phyloP scores from a whole-genome alignment of 2,888 invertebrate genomes.

The Gisinianus flammeolus region DNA sequence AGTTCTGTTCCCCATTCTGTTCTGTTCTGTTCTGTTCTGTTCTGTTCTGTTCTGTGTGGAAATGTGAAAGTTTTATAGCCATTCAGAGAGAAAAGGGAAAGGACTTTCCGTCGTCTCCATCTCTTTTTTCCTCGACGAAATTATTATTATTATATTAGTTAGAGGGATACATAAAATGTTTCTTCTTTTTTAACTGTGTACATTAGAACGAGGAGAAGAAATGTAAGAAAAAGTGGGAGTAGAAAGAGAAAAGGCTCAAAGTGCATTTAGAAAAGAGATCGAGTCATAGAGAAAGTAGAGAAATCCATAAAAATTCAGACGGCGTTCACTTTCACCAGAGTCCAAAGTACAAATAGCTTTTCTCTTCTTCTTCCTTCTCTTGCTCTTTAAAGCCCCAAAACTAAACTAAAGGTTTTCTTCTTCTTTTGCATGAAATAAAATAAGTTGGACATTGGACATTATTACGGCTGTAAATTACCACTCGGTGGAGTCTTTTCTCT shows the following conservation, averaged over 20 bases:
- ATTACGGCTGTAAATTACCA: not conserved
- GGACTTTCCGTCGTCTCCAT: not conserved
- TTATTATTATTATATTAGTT: not conserved
- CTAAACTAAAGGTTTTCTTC: no score
- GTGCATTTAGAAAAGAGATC: not conserved
- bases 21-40: no score
- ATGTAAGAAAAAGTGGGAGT: not conserved
- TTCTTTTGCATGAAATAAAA: conserved; percentile 26
- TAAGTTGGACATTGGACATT: conserved; percentile 1
- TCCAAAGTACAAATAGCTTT: conserved; percentile 8
- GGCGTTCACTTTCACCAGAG: not conserved
- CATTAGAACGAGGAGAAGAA: not conserved
- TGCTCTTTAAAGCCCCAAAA: not conserved
- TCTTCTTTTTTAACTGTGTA: not conserved
- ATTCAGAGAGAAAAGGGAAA: no score
- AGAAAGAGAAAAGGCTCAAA: not conserved
- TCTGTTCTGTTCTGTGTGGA: no score
- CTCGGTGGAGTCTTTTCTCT: no score
- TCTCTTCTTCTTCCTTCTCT: not conserved
- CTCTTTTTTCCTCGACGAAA: not conserved
- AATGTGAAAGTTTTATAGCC: no score
- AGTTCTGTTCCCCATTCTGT: no score
- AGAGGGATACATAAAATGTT: not conserved
- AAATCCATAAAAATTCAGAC: conserved; percentile 21
- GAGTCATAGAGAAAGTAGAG: not conserved